Percentiles rank a stretch among this genome's conserved stretches.
phyloP scores from a whole-genome alignment of 2,888 invertebrate genomes.

The Tromatobia lineatoria region DNA sequence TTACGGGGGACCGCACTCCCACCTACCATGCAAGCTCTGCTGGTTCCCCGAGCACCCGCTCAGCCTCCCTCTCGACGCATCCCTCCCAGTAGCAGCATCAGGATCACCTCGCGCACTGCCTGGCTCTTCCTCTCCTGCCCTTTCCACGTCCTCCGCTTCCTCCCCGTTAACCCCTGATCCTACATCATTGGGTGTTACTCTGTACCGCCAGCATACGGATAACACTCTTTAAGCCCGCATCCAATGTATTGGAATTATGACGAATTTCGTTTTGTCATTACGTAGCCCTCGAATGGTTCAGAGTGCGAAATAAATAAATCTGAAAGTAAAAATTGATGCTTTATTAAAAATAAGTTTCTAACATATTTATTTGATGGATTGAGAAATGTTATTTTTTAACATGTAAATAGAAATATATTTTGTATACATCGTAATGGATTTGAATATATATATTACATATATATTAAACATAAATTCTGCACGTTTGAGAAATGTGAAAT shows the following conservation, averaged over 20 bases:
- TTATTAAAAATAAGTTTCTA: too few species aligned
- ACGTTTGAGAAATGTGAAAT: too few species aligned
- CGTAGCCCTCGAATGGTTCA: background rate
- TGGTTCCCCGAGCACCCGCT: slow-evolving; percentile 58
- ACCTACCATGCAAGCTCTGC: slow-evolving; percentile 64
- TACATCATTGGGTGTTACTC: slow-evolving; percentile 39
- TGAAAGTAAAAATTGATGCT: too few species aligned
- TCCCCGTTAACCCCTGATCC: slow-evolving; percentile 25
- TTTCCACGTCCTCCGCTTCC: slow-evolving; percentile 40
- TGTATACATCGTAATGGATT: too few species aligned
- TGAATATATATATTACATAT: too few species aligned
- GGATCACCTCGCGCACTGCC: slow-evolving; percentile 50
- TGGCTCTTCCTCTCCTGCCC: slow-evolving; percentile 26
- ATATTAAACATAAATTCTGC: too few species aligned
- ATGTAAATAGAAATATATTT: too few species aligned
- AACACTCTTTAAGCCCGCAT: background rate
- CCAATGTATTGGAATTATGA: slow-evolving; percentile 30
- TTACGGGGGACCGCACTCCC: slow-evolving; percentile 80
- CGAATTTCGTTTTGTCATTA: slow-evolving; percentile 8
- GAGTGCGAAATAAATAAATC: background rate
- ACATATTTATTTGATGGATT: too few species aligned
- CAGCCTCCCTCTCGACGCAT: slow-evolving; percentile 69
- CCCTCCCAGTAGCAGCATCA: slow-evolving; percentile 49
- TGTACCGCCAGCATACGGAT: slow-evolving; percentile 15
- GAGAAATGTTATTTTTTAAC: too few species aligned